phyloP scores from a whole-genome alignment of 2,113 vertebrate species.

The Poeciliopsis retropinna region DNA sequence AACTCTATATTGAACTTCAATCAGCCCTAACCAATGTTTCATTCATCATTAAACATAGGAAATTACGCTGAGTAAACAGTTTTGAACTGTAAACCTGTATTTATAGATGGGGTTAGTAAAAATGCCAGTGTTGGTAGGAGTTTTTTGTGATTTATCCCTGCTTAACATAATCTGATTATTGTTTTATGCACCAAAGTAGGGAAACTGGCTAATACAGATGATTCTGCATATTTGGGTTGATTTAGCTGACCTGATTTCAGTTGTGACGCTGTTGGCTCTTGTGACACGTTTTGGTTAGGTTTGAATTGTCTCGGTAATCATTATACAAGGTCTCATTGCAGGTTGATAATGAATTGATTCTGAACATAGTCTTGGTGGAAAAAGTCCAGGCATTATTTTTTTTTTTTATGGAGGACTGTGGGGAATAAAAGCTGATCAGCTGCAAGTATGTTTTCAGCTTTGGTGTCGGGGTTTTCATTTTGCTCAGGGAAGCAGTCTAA shows the following conservation, averaged over 20 bases:
- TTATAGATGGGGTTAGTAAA: slow-evolving; percentile 14
- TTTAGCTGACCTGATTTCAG: slow-evolving; percentile 66
- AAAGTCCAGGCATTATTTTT: background rate
- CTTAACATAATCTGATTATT: slow-evolving; percentile 67
- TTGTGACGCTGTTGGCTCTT: slow-evolving; percentile 55
- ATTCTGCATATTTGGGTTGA: slow-evolving; percentile 64
- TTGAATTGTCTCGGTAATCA: background rate
- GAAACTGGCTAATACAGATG: slow-evolving; percentile 49
- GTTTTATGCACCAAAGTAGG: slow-evolving; percentile 44
- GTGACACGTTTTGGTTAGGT: background rate
- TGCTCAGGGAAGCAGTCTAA: slow-evolving; percentile 68
- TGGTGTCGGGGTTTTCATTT: slow-evolving; percentile 66
- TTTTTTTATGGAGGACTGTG: slow-evolving; percentile 21
- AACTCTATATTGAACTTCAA: background rate
- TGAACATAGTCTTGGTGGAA: background rate
- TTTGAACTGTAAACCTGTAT: slow-evolving; percentile 8
- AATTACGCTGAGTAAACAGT: background rate
- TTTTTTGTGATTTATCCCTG: slow-evolving; percentile 47
- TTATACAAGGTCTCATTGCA: background rate
- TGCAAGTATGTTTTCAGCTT: slow-evolving; percentile 60
- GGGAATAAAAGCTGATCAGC: slow-evolving; percentile 47
- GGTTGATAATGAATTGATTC: background rate
- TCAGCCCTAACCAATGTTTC: background rate
- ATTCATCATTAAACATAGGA: background rate
- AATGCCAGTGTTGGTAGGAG: slow-evolving; percentile 4